Evolutionary conservation across 1,140 invertebrate genomes (phyloP).

Genomic region (Zaprionus taronus): DNA sequence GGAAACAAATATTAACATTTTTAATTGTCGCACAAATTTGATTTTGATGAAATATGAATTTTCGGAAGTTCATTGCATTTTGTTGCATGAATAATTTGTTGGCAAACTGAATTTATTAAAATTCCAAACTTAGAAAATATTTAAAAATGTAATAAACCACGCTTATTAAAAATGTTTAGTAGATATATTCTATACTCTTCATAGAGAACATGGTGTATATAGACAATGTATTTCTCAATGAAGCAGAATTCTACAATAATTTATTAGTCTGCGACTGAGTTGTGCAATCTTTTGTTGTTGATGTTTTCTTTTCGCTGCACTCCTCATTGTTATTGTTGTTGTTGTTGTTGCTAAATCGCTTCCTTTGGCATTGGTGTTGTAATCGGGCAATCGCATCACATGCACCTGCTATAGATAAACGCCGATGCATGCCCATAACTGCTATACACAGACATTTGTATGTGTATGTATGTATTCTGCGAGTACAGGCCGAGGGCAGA

Average conservation of each 20-base stretch:
- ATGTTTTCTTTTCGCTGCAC: constrained; percentile 5
- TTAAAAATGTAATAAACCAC: too few relatives aligned
- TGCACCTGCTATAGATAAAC: constrained; percentile 62
- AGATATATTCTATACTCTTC: too few relatives aligned
- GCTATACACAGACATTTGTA: not conserved
- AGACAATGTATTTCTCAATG: not conserved
- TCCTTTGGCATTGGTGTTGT: constrained; percentile 48
- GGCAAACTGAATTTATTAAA: too few relatives aligned
- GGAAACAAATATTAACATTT: too few relatives aligned
- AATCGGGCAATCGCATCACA: constrained; percentile 70
- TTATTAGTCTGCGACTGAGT: not conserved
- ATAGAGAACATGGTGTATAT: too few relatives aligned
- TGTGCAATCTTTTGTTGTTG: constrained; percentile 3
- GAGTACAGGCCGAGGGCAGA: constrained; percentile 1
- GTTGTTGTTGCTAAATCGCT: constrained; percentile 8
- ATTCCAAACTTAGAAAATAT: too few relatives aligned
- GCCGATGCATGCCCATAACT: not conserved
- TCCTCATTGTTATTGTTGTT: constrained; percentile 10
- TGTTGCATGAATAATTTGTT: too few relatives aligned
- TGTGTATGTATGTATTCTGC: not conserved
- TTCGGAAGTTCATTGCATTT: too few relatives aligned
- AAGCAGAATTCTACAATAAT: not conserved
- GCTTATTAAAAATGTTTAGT: too few relatives aligned
- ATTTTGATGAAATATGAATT: too few relatives aligned
- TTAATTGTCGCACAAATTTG: too few relatives aligned